Base-by-base conservation (phyloP, 2,113 vertebrate genomes). In the Eublepharis macularius region DNA sequence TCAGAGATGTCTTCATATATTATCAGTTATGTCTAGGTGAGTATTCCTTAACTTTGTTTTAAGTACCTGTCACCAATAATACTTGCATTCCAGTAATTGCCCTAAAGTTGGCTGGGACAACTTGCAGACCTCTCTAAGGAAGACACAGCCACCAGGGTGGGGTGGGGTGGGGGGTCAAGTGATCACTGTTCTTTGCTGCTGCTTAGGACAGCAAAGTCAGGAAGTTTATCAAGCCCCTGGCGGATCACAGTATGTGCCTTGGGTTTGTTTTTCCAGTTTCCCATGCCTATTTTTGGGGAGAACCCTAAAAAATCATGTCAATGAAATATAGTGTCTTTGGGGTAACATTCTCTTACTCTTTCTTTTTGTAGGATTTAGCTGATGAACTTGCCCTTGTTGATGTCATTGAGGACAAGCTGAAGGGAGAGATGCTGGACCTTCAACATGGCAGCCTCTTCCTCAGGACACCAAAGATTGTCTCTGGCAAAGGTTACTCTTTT, bases 381-480 rank as follows among this genome's bases (percentile, higher is more conserved):
- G 99, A 99, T 93, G 99, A 99, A 93, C 95, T 99, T 63, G 98
- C 98, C 26, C 96, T 99, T 89, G 98, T 99, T 92, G 99, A 99
- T 82, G 99, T 99, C 88, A 98, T 99, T 80, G 99, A 99, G 92
- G 99, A 99, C 93, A 99, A 99, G 91, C 90, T 99, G 92, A 99
- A 98, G 94, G 99, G 99, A 84, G 99, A 99, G 89, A 99, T 93
- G 96, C 97, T 99, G 93, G 99, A 99, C 93, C 97, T 99, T 86
- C 99, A 99, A 88, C 99, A 99, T 10, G 99, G 99, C 89, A 98
- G 98, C 88, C 98, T 99, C 88, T 99, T 99, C 95, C 98, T 99
- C 73, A 97, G 94, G 93, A 99, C 98, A 2, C 98, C 98, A 86
- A 99, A 98, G 95, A 99, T 99, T 2, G 98, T 99, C 89, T 98